Percentiles rank a stretch among this genome's conserved stretches.
Evolutionary conservation across 2,797 vertebrate genomes (phyloP).

Genomic region (Knipowitschia caucasica): DNA sequence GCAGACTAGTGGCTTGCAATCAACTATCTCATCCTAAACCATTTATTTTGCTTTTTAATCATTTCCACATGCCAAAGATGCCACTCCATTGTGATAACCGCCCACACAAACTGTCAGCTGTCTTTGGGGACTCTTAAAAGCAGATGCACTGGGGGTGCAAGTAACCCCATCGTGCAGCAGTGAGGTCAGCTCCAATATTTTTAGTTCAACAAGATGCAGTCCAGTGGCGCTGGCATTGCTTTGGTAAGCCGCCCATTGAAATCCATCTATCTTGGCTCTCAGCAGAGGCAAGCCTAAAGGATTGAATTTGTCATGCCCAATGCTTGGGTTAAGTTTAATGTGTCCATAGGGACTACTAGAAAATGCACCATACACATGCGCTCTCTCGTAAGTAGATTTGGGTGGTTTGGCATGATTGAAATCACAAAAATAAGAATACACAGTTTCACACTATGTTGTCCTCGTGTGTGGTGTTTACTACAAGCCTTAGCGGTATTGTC

Average conservation of each 20-base stretch:
- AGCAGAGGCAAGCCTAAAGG: constrained; percentile 53
- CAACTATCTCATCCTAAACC: constrained; percentile 38
- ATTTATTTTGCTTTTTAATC: constrained; percentile 11
- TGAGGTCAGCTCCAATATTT: constrained; percentile 49
- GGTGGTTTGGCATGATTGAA: neutral
- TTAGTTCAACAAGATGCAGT: constrained; percentile 48
- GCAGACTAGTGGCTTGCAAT: constrained; percentile 31
- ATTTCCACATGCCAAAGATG: constrained; percentile 49
- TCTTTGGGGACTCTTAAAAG: constrained; percentile 63
- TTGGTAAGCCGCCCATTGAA: constrained; percentile 68
- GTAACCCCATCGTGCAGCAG: constrained; percentile 64
- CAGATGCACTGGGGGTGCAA: constrained; percentile 56
- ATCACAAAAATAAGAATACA: neutral
- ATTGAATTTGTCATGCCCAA: constrained; percentile 48
- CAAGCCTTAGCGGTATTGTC: neutral
- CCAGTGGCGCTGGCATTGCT: constrained; percentile 66
- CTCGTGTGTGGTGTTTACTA: constrained; percentile 1
- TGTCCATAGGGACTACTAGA: constrained; percentile 24
- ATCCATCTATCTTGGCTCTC: constrained; percentile 56
- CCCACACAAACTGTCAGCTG: constrained; percentile 51
- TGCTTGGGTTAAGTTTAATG: constrained; percentile 44
- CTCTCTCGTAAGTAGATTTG: constrained; percentile 8
- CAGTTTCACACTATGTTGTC: neutral
- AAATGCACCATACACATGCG: constrained; percentile 21
- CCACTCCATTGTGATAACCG: constrained; percentile 65